phyloP scores from a whole-genome alignment of 1,140 invertebrate genomes.

The Probaryconus sp. region DNA sequence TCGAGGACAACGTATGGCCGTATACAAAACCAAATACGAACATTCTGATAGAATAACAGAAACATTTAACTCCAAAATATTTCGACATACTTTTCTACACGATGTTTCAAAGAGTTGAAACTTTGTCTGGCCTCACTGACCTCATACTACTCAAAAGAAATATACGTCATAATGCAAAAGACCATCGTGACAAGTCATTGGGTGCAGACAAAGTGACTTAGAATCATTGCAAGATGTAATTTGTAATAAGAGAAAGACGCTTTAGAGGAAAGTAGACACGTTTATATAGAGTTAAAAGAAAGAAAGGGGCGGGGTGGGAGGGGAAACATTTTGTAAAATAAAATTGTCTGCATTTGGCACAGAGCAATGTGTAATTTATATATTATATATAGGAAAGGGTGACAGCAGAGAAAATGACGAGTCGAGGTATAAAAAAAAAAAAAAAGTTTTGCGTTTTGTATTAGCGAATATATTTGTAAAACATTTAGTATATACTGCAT shows the following conservation, averaged over 20 bases:
- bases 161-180: too few relatives aligned
- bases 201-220: background rate
- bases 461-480: slow-evolving; percentile 8
- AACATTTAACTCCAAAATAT: background rate
- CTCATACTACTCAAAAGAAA: too few relatives aligned
- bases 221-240: slow-evolving; percentile 20
- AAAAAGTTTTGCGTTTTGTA: slow-evolving; percentile 5
- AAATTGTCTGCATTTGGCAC: slow-evolving; percentile 11
- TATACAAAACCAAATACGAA: too few relatives aligned
- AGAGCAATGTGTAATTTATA: slow-evolving; percentile 17
- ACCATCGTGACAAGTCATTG: background rate
- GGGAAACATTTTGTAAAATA: slow-evolving; percentile 20
- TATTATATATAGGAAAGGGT: slow-evolving; percentile 5
- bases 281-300: slow-evolving; percentile 17
- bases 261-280: slow-evolving; percentile 23
- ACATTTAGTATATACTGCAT: background rate
- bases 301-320: background rate
- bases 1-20: too few relatives aligned
- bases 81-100: background rate
- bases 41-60: too few relatives aligned
- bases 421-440: slow-evolving; percentile 2
- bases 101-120: too few relatives aligned
- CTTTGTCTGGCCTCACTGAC: too few relatives aligned
- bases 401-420: background rate
- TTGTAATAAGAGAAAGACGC: slow-evolving; percentile 17